A percentile compares a stretch with the other conserved stretches of the same genome.
Evolutionary conservation across 2,113 vertebrate genomes (phyloP).

Genomic region (Pteruthius melanotis): DNA sequence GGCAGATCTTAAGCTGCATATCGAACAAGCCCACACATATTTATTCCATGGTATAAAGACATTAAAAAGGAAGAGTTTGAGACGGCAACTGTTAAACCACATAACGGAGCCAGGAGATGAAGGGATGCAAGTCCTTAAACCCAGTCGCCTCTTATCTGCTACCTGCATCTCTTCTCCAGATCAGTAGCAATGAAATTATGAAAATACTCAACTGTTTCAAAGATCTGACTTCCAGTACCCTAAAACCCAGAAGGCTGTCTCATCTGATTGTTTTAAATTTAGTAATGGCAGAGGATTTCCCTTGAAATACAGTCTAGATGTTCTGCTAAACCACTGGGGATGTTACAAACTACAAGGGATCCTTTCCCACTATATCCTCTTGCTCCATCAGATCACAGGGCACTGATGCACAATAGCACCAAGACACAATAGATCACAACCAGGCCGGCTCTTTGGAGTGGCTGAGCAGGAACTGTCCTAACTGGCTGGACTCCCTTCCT

Average conservation of each 20-base stretch:
- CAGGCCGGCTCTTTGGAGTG: accelerated
- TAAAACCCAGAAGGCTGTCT: not conserved
- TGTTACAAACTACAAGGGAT: not conserved
- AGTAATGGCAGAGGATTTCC: not conserved
- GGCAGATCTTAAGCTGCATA: not conserved
- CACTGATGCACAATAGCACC: not conserved
- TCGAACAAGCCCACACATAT: not conserved
- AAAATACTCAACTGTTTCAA: not conserved
- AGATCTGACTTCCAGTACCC: not conserved
- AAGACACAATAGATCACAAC: not conserved
- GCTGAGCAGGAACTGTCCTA: not conserved
- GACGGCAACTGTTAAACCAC: not conserved
- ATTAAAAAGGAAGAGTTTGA: not conserved
- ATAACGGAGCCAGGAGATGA: not conserved
- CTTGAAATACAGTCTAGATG: not conserved
- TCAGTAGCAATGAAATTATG: not conserved
- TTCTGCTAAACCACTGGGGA: not conserved
- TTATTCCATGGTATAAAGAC: not conserved
- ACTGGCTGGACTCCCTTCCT: not conserved
- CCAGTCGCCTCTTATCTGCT: not conserved
- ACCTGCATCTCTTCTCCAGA: not conserved
- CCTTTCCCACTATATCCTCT: not conserved
- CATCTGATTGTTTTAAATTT: not conserved
- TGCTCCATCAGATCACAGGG: not conserved
- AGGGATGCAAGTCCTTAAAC: not conserved